Evolutionary conservation across 2,113 vertebrate genomes (phyloP), one percentile per base, ranked within the genome.

Genomic region (Cyanoramphus novaezelandiae): DNA sequence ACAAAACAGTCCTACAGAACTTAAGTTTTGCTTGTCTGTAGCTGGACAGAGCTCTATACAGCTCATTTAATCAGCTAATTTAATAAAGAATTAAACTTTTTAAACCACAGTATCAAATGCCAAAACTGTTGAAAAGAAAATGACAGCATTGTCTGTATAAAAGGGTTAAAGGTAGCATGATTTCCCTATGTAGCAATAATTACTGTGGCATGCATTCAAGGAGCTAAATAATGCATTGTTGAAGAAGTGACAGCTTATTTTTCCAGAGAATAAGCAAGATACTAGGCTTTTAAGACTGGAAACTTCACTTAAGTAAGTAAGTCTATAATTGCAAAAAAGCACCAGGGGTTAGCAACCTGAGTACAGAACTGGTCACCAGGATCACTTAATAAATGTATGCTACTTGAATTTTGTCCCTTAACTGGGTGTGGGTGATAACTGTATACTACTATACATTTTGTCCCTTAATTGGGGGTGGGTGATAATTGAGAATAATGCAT

Each of bases 261-360:
- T 96, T 83, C 82, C 68, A 92, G 60, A 92, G 64, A 90, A 80
- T 71, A 86, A 77, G 46, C 55, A 86, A 39, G 14, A 68, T 86
- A 27, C 17, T 41, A 35, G 43, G 39, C 29, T 79, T 94, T 69
- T 88, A 67, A 90, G 46, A 74, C 28, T 47, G 47, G 35, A 63
- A 39, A 74, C 23, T 69, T 90, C 50, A 39, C 24, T 59, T 74
- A 7, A 62, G 18, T 74, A 6, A 62, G 18, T 65, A 85, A 85
- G 25, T 63, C 59, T 75, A 25, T 44, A 77, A 59, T 3, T 52
- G 39, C 13, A 47, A 44, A 92, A 92, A 94, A 67, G 21, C 37
- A 60, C 7, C 5, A 75, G 29, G 17, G 15, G 29, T 81, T 67
- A 70, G 68, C 74, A 78, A 83, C 35, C 33, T 41, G 43, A 90